Percentiles rank a stretch among this genome's conserved stretches.
phyloP scores from a whole-genome alignment of 2,797 vertebrate genomes.

The Poeciliopsis gracilis region DNA sequence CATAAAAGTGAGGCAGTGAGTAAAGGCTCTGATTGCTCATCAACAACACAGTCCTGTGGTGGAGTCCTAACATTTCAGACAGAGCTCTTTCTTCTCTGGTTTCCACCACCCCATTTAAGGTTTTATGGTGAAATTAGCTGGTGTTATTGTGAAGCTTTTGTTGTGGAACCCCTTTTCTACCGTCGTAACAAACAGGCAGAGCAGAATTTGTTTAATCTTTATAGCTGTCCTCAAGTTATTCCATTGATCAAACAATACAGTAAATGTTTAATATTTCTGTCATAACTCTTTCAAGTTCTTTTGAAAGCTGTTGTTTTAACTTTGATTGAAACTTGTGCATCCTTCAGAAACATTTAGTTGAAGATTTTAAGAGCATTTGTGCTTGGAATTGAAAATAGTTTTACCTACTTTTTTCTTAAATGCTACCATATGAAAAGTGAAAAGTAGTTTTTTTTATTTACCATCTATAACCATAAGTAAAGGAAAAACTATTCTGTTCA shows the following conservation, averaged over 20 bases:
- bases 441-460: background rate
- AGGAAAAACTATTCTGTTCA: too few relatives aligned
- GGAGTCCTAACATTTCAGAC: constrained; percentile 45
- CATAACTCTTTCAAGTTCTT: constrained; percentile 36
- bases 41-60: constrained; percentile 49
- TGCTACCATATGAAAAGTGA: background rate
- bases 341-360: background rate
- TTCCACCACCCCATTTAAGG: constrained; percentile 46
- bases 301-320: constrained; percentile 11
- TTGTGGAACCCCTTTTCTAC: constrained; percentile 59
- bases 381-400: background rate
- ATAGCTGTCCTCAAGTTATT: constrained; percentile 36
- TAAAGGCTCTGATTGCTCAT: constrained; percentile 60
- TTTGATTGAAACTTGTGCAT: constrained; percentile 3
- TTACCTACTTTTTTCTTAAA: background rate
- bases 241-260: constrained; percentile 50
- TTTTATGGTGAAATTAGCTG: constrained; percentile 54
- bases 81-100: constrained; percentile 44
- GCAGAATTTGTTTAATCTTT: constrained; percentile 45
- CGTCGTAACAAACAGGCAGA: constrained; percentile 40
- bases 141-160: constrained; percentile 61
- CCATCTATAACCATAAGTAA: background rate
- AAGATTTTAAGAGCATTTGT: constrained; percentile 2
- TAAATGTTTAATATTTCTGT: constrained; percentile 52
- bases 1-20: constrained; percentile 34